Conservation (phyloP, 1,140 invertebrate species). For the Tetramorium alpestre region DNA sequence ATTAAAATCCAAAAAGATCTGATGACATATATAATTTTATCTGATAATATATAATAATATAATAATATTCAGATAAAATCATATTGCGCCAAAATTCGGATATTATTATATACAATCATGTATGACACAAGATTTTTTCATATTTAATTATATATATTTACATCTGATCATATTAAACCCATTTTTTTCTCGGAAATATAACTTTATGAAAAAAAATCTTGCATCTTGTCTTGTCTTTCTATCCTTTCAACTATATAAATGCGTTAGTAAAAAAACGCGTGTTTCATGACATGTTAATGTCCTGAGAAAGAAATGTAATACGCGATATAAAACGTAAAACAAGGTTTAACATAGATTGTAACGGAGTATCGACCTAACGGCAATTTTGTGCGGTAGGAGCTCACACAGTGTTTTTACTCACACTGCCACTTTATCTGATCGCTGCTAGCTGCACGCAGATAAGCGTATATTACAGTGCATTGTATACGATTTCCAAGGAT, state of each 20-base stretch:
- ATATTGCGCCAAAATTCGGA: too few species aligned
- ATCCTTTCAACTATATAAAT: not conserved
- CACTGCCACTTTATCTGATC: constrained; percentile 51
- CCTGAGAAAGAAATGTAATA: constrained; percentile 39
- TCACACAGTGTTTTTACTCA: constrained; percentile 54
- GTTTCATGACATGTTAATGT: constrained; percentile 44
- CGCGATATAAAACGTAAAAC: constrained; percentile 13
- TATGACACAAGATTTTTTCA: too few species aligned
- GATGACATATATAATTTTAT: too few species aligned
- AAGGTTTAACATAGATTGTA: constrained; percentile 49
- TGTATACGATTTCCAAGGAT: constrained; percentile 59
- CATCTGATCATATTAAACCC: too few species aligned
- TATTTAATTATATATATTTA: too few species aligned
- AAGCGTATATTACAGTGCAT: constrained; percentile 50
- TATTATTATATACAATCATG: too few species aligned
- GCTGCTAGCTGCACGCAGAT: constrained; percentile 48
- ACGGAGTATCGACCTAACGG: constrained; percentile 54
- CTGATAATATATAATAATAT: too few species aligned
- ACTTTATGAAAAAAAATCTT: not conserved
- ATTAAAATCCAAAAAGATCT: too few species aligned
- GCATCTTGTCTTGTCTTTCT: not conserved
- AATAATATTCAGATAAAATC: too few species aligned
- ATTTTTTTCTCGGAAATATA: not conserved
- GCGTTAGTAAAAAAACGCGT: constrained; percentile 8
- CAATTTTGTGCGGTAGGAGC: constrained; percentile 51